A percentile compares a stretch with the other conserved stretches of the same genome.
Conservation (phyloP, 1,140 invertebrate genomes). For the Pogonognathellus flavescens region DNA sequence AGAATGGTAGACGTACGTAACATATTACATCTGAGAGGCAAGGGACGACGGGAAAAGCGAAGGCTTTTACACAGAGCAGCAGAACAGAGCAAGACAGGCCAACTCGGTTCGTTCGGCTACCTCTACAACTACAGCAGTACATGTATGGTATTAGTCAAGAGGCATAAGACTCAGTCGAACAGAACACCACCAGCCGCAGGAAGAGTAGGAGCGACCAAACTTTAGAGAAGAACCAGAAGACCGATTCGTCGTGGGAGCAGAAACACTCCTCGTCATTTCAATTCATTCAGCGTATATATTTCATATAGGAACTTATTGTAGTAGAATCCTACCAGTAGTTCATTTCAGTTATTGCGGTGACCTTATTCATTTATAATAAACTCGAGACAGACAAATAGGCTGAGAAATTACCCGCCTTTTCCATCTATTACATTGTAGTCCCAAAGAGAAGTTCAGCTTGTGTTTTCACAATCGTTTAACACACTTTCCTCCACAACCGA, state of each 20-base stretch:
- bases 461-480: too few relatives aligned
- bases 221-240: neutral
- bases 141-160: neutral
- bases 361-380: neutral
- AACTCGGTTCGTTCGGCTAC: too few relatives aligned
- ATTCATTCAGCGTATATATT: neutral
- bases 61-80: neutral
- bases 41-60: neutral
- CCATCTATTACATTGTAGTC: neutral
- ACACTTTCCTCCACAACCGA: too few relatives aligned
- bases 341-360: neutral
- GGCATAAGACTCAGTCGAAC: conserved; percentile 10
- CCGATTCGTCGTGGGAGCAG: neutral
- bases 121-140: too few relatives aligned
- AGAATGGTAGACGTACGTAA: conserved; percentile 4
- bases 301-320: neutral
- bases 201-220: conserved; percentile 11
- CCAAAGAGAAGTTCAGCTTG: too few relatives aligned
- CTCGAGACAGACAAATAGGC: neutral
- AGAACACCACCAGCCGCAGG: conserved; percentile 32
- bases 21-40: conserved; percentile 29
- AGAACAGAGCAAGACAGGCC: too few relatives aligned
- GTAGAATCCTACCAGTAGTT: neutral
- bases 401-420: conserved; percentile 2
- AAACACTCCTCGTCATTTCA: neutral